These are phyloP conservation scores for Ichneumon xanthorius DNA, from an alignment of 2,888 invertebrate species.

Conservation along the genomic window DNA sequence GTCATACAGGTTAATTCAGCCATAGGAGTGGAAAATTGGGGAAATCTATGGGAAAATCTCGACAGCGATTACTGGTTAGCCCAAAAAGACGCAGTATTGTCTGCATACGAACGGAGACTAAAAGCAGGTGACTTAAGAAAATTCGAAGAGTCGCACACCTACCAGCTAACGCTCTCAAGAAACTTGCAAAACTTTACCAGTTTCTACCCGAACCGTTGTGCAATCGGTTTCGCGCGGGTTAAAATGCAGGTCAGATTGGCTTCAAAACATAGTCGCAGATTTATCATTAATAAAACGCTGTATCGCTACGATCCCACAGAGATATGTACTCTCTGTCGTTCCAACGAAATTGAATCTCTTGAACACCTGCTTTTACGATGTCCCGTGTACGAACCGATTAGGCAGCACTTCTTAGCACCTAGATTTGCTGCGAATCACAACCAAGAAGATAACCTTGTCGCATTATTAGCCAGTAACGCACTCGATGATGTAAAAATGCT, in stretches of 20 bases:
- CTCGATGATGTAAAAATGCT: background rate
- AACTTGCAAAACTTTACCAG: background rate
- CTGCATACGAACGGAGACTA: background rate
- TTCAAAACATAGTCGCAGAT: constrained; percentile 1
- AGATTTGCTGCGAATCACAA: background rate
- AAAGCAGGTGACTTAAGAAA: background rate
- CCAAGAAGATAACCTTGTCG: background rate
- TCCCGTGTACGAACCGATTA: background rate
- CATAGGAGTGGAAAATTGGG: background rate
- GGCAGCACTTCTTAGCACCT: background rate
- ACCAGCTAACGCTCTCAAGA: background rate
- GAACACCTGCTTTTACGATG: background rate
- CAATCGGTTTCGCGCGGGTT: constrained; percentile 1
- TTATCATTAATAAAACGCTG: constrained; percentile 9
- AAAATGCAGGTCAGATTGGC: constrained; percentile 45
- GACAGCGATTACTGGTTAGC: background rate
- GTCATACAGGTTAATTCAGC: background rate
- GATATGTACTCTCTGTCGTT: constrained; percentile 1
- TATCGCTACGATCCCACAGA: constrained; percentile 17
- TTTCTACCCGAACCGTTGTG: constrained; percentile 28
- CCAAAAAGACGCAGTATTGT: constrained; percentile 13
- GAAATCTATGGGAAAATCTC: background rate
- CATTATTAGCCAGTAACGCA: constrained; percentile 4
- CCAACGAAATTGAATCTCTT: background rate
- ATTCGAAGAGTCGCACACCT: constrained; percentile 1